Evolutionary conservation across 2,888 invertebrate genomes (phyloP).

Genomic region (Taenaris catops): DNA sequence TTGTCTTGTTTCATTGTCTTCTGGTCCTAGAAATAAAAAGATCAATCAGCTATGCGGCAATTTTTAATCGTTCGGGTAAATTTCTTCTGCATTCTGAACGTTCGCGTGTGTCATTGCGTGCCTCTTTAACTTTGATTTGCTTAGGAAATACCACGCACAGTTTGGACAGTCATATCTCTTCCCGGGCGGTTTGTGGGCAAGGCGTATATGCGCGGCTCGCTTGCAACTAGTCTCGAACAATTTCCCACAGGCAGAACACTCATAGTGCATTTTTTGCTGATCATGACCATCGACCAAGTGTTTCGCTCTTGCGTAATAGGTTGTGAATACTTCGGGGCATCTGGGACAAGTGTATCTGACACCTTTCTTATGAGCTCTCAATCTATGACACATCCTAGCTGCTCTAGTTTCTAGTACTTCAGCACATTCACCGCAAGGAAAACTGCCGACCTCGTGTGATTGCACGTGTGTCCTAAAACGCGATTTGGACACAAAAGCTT

Average conservation of each 20-base stretch:
- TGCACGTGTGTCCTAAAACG: conserved; percentile 61
- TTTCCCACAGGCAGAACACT: conserved; percentile 47
- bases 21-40: conserved; percentile 47
- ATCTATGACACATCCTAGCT: conserved; percentile 50
- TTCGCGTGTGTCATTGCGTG: conserved; percentile 45
- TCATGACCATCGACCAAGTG: conserved; percentile 56
- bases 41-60: conserved; percentile 16
- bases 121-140: conserved; percentile 43
- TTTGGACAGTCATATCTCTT: conserved; percentile 40
- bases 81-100: conserved; percentile 21
- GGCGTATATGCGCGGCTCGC: conserved; percentile 46
- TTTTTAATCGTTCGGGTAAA: conserved; percentile 11
- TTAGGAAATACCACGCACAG: conserved; percentile 42
- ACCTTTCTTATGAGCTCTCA: conserved; percentile 52
- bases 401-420: conserved; percentile 49
- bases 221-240: conserved; percentile 52
- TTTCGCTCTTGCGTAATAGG: conserved; percentile 52
- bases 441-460: conserved; percentile 52
- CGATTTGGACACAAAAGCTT: conserved; percentile 59
- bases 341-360: conserved; percentile 58
- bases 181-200: conserved; percentile 39
- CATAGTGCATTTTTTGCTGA: conserved; percentile 42
- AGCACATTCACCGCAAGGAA: conserved; percentile 57
- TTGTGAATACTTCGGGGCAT: conserved; percentile 55
- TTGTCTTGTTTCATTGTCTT: conserved; percentile 25